Evolutionary conservation across 2,113 vertebrate genomes (phyloP), one percentile per base, ranked within the genome.

Genomic region (Pica pica): DNA sequence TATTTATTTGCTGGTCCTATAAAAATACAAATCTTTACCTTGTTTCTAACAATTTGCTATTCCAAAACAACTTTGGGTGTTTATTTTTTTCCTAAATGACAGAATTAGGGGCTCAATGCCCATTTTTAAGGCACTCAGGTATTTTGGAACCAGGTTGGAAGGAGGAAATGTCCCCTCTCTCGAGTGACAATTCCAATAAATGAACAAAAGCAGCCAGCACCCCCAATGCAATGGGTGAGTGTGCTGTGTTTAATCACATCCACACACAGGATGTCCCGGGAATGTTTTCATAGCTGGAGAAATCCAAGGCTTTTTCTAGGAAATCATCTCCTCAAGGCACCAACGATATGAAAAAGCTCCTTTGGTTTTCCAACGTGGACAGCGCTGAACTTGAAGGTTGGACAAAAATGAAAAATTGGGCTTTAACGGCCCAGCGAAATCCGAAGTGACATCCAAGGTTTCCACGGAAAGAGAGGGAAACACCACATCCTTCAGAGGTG

Each of bases 251-350:
- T 83, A 90, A 90, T 86, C 71, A 85, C 78, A 87, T 94, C 89
- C 92, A 89, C 67, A 63, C 57, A 50, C 86, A 84, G 91, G 94
- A 95, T 91, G 91, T 56, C 19, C 47, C 19, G 24, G 91, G 80
- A 92, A 89, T 93, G 89, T 95, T 97, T 96, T 89, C 94, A 92
- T 93, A 97, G 94, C 93, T 94, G 95, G 55, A 85, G 91, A 74
- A 92, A 73, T 39, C 65, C 73, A 52, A 50, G 74, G 60, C 83
- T 91, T 75, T 57, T 94, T 96, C 95, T 91, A 96, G 93, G 94
- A 96, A 95, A 95, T 84, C 70, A 52, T 82, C 93, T 95, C 93
- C 95, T 96, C 56, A 1, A 93, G 94, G 93, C 94, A 85, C 74
- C 90, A 65, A 44, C 26, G 24, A 10, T 18, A 44, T 9, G 39